Evolutionary conservation across 2,888 invertebrate genomes (phyloP), one percentile per base, ranked within the genome.

Genomic region (Pseudococcus longispinus): DNA sequence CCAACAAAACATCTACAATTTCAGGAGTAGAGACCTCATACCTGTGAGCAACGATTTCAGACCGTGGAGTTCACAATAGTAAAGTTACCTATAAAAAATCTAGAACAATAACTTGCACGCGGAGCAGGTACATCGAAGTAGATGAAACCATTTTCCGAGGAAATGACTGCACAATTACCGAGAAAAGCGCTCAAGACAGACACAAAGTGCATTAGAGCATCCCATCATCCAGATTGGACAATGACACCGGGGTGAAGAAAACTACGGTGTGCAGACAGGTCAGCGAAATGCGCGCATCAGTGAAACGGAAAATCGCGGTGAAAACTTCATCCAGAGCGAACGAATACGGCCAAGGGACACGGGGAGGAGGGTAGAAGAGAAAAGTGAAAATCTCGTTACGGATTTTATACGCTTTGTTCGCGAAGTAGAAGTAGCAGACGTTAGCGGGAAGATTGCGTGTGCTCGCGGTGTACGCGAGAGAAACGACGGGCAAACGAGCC

Each of bases 321-420:
- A 60, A 60, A 60, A 60, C 60, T 60, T 23, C 60, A 60, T 60
- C 60, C 23, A 8, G 1, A 23, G 23, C 60, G 11, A 60, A 23
- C 20, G 9, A 11, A 20, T 2, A 8, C 8, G 9, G 37, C 37
- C 37, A 0, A 0, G 37, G 4, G 37, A 0, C 0, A 0, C 60
- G 23, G 13, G 23, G 11, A 9, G 1, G 20, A 1, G 60, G 20
- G 11, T 37, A 37, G 23, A n/a, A n/a, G 60, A 60, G 60, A 60
- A 60, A 60, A 60, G 60, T 60, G 60, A 60, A 60, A 60, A 60
- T 23, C 60, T 60, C 23, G 60, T 60, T 60, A 60, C 60, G 23
- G 23, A 60, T 60, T 23, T 60, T 23, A 46, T 15, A 60, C 60
- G 60, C 60, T 60, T 60, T 60, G 60, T 60, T 60, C 60, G 60